Base-by-base conservation (phyloP, 2,797 vertebrate species). In the Gephyroberyx darwinii region DNA sequence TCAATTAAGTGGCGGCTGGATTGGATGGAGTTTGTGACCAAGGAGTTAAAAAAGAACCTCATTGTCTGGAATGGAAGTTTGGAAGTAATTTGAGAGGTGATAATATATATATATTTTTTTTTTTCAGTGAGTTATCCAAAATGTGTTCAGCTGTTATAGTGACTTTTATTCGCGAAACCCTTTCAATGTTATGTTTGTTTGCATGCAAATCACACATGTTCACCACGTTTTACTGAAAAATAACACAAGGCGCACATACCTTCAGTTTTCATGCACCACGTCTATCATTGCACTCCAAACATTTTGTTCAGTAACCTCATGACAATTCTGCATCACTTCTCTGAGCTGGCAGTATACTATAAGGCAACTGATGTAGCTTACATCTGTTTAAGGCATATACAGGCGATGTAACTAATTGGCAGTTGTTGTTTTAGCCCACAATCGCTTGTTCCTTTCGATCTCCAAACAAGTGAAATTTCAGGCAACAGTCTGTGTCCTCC, bases 401-500 rank as follows among this genome's bases (percentile, higher is more conserved):
- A 66, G 43, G 65, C 72, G 75, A 78, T 69, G 61, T 59, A 65
- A 68, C 84, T 87, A 89, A 90, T 89, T 89, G 81, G 69, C 64
- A 69, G 78, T 69, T 86, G 83, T 78, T 89, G 77, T 88, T 77
- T 87, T 56, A 78, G 75, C 72, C 70, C 63, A 70, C 66, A 80
- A 77, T 80, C 55, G 69, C 81, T 80, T 86, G 69, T 84, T 81
- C 77, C 69, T 35, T 71, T 80, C 69, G 52, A 78, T 82, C 62
- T 73, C 70, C 63, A 68, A 71, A 90, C 78, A 86, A 89, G 82
- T 87, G 81, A 73, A 64, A 66, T 90, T 81, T 78, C 48, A 82
- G 58, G 60, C 48, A 69, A 75, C 26, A 71, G 73, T 68, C 62
- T 74, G 65, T 45, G 74, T 65, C 85, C 67, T 84, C 75, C 62